Evolutionary conservation across 2,797 vertebrate genomes (phyloP).

Genomic region (Notamacropus eugenii): DNA sequence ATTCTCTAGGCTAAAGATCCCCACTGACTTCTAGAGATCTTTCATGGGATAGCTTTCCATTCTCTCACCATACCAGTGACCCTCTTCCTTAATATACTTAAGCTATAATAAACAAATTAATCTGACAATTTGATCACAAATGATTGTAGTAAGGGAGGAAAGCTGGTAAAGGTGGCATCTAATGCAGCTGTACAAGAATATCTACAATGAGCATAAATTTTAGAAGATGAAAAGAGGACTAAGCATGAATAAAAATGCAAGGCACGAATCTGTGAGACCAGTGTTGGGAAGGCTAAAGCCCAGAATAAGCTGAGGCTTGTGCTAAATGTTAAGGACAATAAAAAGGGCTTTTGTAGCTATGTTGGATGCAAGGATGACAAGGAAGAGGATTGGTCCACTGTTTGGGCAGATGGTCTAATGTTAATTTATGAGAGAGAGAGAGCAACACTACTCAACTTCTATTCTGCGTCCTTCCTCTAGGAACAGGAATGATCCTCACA

Average conservation of each 20-base stretch:
- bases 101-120: background rate
- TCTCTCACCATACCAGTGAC: background rate
- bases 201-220: background rate
- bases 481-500: background rate
- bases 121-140: background rate
- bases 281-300: background rate
- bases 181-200: background rate
- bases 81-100: background rate
- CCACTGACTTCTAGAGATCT: background rate
- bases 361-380: background rate
- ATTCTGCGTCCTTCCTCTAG: background rate
- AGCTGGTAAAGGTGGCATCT: background rate
- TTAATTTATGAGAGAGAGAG: background rate
- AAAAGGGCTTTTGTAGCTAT: background rate
- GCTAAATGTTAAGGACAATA: background rate
- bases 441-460: background rate
- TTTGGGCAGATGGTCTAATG: conserved; percentile 17
- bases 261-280: background rate
- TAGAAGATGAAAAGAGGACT: background rate
- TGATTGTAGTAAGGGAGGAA: background rate
- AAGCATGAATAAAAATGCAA: background rate
- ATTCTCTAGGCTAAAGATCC: background rate
- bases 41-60: background rate
- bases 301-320: background rate
- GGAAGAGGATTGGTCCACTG: background rate